Evolutionary conservation across 2,113 vertebrate species (phyloP).

Genomic region (Pseudopipra pipra): DNA sequence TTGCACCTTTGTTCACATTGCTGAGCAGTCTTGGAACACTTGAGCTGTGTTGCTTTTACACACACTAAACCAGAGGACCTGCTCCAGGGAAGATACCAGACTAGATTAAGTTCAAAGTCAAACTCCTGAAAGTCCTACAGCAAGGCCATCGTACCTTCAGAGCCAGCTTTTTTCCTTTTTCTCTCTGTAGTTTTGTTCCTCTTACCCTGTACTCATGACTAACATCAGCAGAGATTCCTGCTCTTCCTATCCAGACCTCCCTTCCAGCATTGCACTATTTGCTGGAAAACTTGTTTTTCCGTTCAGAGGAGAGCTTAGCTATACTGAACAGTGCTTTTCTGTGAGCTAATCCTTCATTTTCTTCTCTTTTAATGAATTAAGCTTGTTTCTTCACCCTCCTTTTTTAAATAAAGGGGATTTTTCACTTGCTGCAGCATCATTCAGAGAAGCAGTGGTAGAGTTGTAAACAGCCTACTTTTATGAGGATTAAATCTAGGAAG

Average conservation of each 20-base stretch:
- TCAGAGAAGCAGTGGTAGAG: not conserved
- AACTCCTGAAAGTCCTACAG: not conserved
- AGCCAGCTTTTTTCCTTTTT: not conserved
- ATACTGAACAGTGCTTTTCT: not conserved
- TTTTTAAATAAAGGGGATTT: not conserved
- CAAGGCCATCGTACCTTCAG: not conserved
- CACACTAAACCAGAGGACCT: not conserved
- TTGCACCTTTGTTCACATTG: not conserved
- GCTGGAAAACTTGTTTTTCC: not conserved
- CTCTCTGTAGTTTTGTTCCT: not conserved
- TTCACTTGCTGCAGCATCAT: not conserved
- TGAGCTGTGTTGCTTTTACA: not conserved
- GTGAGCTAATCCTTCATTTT: not conserved
- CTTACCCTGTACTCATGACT: not conserved
- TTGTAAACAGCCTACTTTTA: not conserved
- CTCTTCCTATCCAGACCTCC: not conserved
- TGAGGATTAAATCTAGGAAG: not conserved
- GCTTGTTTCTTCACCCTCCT: not conserved
- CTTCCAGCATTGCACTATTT: not conserved
- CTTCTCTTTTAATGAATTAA: constrained; percentile 4
- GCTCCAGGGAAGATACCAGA: not conserved
- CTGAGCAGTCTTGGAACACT: not conserved
- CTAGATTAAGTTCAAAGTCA: not conserved
- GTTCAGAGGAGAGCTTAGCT: not conserved
- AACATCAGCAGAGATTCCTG: not conserved